Conservation (phyloP, 2,888 invertebrate species). For the Venusia cambrica region DNA sequence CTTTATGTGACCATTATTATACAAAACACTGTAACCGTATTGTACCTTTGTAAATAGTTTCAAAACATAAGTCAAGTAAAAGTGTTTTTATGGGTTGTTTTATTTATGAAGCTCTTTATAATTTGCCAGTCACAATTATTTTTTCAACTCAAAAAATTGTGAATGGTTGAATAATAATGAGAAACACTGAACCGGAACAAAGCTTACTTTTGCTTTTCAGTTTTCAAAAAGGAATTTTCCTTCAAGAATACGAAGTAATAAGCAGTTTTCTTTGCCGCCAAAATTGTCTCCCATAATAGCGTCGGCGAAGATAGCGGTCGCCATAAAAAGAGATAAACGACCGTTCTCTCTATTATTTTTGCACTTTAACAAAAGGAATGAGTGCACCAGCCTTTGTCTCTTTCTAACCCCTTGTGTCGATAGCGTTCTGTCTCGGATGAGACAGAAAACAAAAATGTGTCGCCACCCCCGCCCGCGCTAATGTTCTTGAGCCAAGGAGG, state of each 20-base stretch:
- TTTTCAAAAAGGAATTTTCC: conserved; percentile 28
- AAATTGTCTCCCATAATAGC: conserved; percentile 80
- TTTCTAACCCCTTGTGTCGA: conserved; percentile 43
- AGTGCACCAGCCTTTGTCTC: conserved; percentile 75
- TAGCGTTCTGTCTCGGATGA: conserved; percentile 49
- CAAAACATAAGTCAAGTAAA: too few relatives aligned
- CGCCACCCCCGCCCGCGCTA: conserved; percentile 67
- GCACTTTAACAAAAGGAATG: conserved; percentile 78
- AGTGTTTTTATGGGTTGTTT: too few relatives aligned
- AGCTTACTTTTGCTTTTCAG: conserved; percentile 21
- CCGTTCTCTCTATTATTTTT: conserved; percentile 80
- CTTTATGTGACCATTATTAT: too few relatives aligned
- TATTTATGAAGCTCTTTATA: too few relatives aligned
- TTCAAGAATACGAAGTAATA: conserved; percentile 78
- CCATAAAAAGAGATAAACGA: conserved; percentile 82
- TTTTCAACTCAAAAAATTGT: too few relatives aligned
- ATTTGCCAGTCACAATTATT: too few relatives aligned
- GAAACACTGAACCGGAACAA: conserved; percentile 22
- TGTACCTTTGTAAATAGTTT: too few relatives aligned
- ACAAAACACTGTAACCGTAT: too few relatives aligned
- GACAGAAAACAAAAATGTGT: conserved; percentile 76
- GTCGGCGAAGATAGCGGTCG: conserved; percentile 75
- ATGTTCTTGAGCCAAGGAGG: conserved; percentile 64
- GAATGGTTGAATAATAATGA: conserved; percentile 15
- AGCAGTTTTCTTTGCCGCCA: conserved; percentile 81